These are phyloP conservation scores for Paraescarpia echinospica DNA, from an alignment of 1,140 invertebrate genomes.

Conservation along the genomic window DNA sequence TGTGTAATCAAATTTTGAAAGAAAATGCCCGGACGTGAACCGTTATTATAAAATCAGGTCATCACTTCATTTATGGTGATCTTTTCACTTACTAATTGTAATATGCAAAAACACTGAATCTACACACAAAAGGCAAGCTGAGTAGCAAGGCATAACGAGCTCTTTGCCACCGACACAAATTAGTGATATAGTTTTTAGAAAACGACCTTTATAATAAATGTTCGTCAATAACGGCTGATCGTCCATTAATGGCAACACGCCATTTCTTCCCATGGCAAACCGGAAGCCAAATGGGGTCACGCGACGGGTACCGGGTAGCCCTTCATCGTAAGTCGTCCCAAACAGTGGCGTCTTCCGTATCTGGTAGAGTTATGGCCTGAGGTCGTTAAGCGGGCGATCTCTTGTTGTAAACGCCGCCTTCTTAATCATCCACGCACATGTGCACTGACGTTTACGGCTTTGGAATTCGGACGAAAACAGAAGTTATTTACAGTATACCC, in stretches of 20 bases:
- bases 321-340: not conserved
- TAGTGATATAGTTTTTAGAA: no score
- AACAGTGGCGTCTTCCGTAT: not conserved
- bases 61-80: no score
- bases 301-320: not conserved
- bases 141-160: no score
- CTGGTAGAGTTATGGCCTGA: not conserved
- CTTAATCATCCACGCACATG: not conserved
- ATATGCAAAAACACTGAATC: no score
- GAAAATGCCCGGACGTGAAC: no score
- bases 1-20: no score
- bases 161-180: no score
- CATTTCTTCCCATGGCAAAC: not conserved
- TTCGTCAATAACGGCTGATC: not conserved
- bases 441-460: not conserved
- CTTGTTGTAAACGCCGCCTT: not conserved
- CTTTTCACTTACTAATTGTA: no score
- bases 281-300: not conserved
- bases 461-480: not conserved
- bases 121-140: no score
- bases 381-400: not conserved
- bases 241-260: not conserved
- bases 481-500: not conserved
- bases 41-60: no score
- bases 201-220: not conserved